Evolutionary conservation across 1,140 invertebrate genomes (phyloP), one percentile per base, ranked within the genome.

Genomic region (Pseudobourletiella spinata): DNA sequence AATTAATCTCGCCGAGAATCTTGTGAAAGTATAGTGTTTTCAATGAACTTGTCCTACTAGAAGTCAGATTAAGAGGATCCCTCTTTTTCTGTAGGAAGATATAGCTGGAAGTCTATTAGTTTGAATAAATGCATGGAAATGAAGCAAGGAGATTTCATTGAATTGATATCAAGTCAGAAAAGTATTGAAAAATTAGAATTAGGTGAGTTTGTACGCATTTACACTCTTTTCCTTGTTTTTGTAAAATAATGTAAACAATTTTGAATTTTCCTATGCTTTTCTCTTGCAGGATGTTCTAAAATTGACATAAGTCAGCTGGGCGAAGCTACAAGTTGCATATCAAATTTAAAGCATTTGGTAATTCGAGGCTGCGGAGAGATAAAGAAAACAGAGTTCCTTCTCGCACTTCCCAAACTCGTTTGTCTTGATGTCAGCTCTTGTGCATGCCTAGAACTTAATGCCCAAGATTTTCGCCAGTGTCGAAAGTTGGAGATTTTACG

Each of bases 61-160:
- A n/a, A n/a, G n/a, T n/a, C n/a, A n/a, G n/a, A n/a, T n/a, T n/a
- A n/a, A n/a, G n/a, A n/a, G n/a, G n/a, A n/a, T n/a, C n/a, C n/a
- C n/a, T n/a, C n/a, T 25, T 51, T 51, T 51, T 3, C 4, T 25
- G 8, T 28, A 62, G 60, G 57, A 25, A 20, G 20, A 4, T 62
- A 25, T 28, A 46, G 50, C 6, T 62, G 60, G 60, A 35, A 48
- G 28, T 50, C 52, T 1, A 24, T 62, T 15, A 16, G 60, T 24
- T 50, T 62, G 1, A 57, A 56, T 57, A 46, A 39, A 30, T 62
- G 60, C 24, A 24, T 29, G 1, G 60, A 62, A 42, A 14, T 62
- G 20, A 62, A 62, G 18, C 22, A 39, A 1, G 14, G 20, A 0
- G 43, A 57, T 32, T 25, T 62, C 15, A 25, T 57, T 32, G 52